phyloP scores from a whole-genome alignment of 2,888 invertebrate genomes.

The Hypercompe scribonia region DNA sequence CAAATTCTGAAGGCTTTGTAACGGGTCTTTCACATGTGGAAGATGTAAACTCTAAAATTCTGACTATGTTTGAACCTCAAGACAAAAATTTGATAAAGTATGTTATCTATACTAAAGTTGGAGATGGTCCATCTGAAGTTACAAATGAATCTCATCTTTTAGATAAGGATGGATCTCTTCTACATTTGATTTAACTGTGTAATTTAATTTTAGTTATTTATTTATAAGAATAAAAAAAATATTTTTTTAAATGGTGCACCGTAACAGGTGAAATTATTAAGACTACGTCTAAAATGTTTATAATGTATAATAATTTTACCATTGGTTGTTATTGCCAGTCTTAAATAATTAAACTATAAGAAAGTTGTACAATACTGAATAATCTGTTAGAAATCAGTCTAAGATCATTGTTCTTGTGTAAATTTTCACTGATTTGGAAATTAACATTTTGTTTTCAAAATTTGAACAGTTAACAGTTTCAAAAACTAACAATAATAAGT shows the following conservation, averaged over 20 bases:
- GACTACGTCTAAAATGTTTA: neutral
- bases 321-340: neutral
- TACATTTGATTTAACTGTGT: neutral
- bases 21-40: conserved; percentile 62
- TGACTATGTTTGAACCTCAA: conserved; percentile 70
- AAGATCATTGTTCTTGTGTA: too few species aligned
- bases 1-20: conserved; percentile 68
- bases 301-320: neutral
- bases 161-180: conserved; percentile 64
- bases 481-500: neutral
- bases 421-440: too few species aligned
- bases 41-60: conserved; percentile 51
- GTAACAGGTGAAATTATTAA: neutral
- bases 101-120: conserved; percentile 93
- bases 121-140: conserved; percentile 90
- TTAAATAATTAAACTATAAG: neutral
- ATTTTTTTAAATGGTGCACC: neutral
- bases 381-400: neutral
- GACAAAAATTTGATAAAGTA: conserved; percentile 90
- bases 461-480: neutral
- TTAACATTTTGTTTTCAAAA: neutral
- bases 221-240: neutral
- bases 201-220: neutral
- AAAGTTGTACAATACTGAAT: neutral
- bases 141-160: conserved; percentile 71